Evolutionary conservation across 2,888 invertebrate genomes (phyloP), one percentile per base, ranked within the genome.

Genomic region (Nasonia oneida): DNA sequence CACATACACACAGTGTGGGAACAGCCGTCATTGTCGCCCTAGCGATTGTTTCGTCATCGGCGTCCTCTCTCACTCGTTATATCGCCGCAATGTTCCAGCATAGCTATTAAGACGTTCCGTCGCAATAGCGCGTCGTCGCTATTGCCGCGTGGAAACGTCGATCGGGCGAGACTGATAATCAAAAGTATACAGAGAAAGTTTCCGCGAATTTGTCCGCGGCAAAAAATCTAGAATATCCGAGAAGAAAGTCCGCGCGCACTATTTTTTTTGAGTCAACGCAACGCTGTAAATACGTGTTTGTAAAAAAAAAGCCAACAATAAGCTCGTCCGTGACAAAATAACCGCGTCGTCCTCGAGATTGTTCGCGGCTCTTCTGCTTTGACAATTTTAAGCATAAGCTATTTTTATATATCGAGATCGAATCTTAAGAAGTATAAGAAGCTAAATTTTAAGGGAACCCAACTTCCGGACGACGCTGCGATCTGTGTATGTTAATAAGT

Each of bases 211-310:
- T 14, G 10, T 50, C 50, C 6, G 14, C 50, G 50, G 39, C 29
- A 53, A 64, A 50, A 67, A 82, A 64, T 29, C 37, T 50, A 15
- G 15, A 53, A 37, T 37, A 53, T 53, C 64, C 73, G 74, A 84
- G 74, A 84, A 79, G 78, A 84, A 80, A 80, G 84, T 84, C 79
- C 37, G 37, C 64, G 42, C 39, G 53, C n/a, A 73, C n/a, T 74
- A 14, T 77, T 77, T 74, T 33, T 23, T 75, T 57, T 4, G 3
- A 37, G 37, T 37, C 37, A 37, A 83, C 10, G 2, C 53, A 76
- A 77, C 64, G 84, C 84, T 47, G 39, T 15, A 18, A 39, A 37
- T 37, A 37, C 37, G 3, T 37, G 37, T 37, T 29, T 29, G 29
- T 71, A 71, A 2, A 70, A 15, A 61, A 61, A 61, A 61, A 61